Conservation (phyloP, 2,888 invertebrate species). For the Torymus aiolomorphi region DNA sequence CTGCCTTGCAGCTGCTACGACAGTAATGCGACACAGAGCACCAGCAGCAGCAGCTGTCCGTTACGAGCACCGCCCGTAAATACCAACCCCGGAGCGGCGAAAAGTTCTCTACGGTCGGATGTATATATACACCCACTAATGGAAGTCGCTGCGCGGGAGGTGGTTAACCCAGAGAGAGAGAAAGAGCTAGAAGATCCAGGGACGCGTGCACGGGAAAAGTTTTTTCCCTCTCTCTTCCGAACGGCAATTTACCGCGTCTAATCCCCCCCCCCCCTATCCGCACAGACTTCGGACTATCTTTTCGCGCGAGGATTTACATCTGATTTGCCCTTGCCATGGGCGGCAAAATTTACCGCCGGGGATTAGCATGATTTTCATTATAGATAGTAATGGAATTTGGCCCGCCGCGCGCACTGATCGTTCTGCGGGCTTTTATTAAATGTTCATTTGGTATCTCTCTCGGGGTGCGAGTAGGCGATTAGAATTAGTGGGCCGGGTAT, state of each 20-base stretch:
- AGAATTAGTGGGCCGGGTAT: too few relatives aligned
- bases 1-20: not conserved
- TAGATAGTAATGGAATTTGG: not conserved
- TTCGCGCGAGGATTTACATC: slow-evolving; percentile 16
- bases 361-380: slow-evolving; percentile 19
- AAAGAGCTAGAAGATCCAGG: not conserved
- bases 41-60: slow-evolving; percentile 19
- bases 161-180: not conserved
- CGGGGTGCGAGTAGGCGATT: too few relatives aligned
- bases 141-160: too few relatives aligned
- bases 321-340: not conserved
- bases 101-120: slow-evolving; percentile 5
- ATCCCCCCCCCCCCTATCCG: slow-evolving; percentile 2
- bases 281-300: not conserved
- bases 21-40: slow-evolving; percentile 10
- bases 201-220: slow-evolving; percentile 8
- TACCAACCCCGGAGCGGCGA: slow-evolving; percentile 23
- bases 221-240: slow-evolving; percentile 1
- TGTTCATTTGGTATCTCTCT: too few relatives aligned
- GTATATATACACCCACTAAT: too few relatives aligned
- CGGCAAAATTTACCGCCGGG: not conserved
- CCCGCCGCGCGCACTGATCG: too few relatives aligned
- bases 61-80: not conserved
- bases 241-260: slow-evolving; percentile 22
- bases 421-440: too few relatives aligned